Base-by-base conservation (phyloP, 2,113 vertebrate species). In the Etia nguti region DNA sequence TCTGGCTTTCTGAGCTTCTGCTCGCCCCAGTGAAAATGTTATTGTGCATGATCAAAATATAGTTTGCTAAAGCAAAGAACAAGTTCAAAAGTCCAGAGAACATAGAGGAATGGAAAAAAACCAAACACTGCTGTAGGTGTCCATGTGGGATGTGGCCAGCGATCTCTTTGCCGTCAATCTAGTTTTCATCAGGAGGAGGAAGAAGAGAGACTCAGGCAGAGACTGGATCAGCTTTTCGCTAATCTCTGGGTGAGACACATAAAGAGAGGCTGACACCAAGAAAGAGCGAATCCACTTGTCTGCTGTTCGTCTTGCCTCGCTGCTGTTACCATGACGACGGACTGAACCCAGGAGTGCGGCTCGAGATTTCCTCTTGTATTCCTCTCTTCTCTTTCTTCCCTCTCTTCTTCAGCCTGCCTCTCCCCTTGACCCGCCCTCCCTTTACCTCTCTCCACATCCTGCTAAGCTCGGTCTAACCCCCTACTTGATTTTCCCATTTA, bases 291-390 rank as follows among this genome's bases (percentile, higher is more conserved):
- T 80, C 81, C 73, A 86, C 80, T 87, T 90, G 86, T 86, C 88
- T 87, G 83, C 86, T 3, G 70, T 81, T 90, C 87, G 90, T 87
- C 90, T 92, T 87, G 94, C 91, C 91, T 95, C 60, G 6, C 92
- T 94, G 95, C 93, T 95, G 95, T 96, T 96, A 93, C 95, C 92
- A 96, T 96, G 96, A 92, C 91, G 88, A 96, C 94, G 41, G 87
- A n/a, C 87, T 59, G 75, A 86, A 92, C 90, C 85, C 82, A 83
- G 36, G 84, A 86, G 88, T 55, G 29, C 15, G 10, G 80, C 88
- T 93, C 84, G 84, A 92, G 91, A 91, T 90, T 22, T 89, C 92
- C 83, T 83, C 80, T 87, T 79, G 34, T 88, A 62, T 70, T 89
- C 65, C 50, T 86, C 13, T 65, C 34, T 38, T 36, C 46, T 52